Evolutionary conservation across 1,140 invertebrate genomes (phyloP).

Genomic region (Rhyacophila brunnea): DNA sequence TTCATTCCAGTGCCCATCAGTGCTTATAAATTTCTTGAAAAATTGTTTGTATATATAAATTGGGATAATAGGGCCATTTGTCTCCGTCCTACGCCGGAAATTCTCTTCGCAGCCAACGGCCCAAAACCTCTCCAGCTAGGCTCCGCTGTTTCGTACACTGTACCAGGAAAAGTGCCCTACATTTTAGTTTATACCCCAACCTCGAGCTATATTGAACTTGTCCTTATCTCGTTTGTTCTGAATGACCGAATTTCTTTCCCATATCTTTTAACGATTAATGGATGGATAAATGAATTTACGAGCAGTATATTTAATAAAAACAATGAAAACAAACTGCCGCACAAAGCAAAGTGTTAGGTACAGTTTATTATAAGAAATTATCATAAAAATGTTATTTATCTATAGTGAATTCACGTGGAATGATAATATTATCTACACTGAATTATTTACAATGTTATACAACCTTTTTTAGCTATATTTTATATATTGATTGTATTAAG

Average conservation of each 20-base stretch:
- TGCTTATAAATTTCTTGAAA: no score
- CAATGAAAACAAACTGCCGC: not conserved
- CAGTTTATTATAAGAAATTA: no score
- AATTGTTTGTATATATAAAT: not conserved
- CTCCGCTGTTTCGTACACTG: no score
- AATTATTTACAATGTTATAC: no score
- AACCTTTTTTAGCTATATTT: no score
- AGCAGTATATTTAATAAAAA: constrained; percentile 6
- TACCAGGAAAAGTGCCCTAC: constrained; percentile 1
- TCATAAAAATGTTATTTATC: no score
- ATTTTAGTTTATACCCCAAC: constrained; percentile 7
- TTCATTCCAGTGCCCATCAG: no score
- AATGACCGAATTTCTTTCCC: constrained; percentile 19
- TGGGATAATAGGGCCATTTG: constrained; percentile 1
- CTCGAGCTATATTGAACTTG: constrained; percentile 10
- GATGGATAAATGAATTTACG: constrained; percentile 12
- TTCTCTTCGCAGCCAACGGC: not conserved
- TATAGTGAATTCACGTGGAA: no score
- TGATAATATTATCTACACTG: no score
- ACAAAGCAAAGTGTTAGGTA: no score
- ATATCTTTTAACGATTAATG: constrained; percentile 16
- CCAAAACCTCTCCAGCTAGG: not conserved
- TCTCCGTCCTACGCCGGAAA: not conserved
- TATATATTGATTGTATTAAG: no score
- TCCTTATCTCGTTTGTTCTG: constrained; percentile 19